These are phyloP conservation scores for Tetraodon nigroviridis DNA, from an alignment of 2,113 vertebrate species.

Conservation along the genomic window DNA sequence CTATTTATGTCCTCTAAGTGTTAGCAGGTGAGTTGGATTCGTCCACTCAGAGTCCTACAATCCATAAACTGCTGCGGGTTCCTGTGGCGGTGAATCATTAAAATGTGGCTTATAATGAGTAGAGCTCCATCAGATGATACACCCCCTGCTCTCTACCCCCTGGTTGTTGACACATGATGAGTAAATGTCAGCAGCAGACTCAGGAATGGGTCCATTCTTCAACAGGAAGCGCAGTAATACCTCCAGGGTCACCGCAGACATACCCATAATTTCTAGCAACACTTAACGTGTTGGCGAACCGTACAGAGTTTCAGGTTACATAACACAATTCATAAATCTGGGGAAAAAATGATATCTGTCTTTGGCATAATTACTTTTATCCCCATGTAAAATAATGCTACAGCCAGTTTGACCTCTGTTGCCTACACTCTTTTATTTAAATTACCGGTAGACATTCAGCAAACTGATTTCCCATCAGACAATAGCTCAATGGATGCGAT, in stretches of 20 bases:
- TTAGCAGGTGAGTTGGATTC: neutral
- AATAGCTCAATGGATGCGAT: too few species aligned
- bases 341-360: neutral
- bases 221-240: conserved; percentile 17
- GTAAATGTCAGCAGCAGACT: conserved; percentile 39
- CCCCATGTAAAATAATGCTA: neutral
- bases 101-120: neutral
- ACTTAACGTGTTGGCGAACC: conserved; percentile 21
- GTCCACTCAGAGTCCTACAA: neutral
- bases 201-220: conserved; percentile 22
- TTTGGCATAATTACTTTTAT: neutral
- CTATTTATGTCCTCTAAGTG: neutral
- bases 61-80: too few species aligned
- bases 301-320: neutral
- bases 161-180: conserved; percentile 1
- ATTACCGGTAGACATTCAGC: too few species aligned
- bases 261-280: conserved; percentile 19
- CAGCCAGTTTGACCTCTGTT: conserved; percentile 6
- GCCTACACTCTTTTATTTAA: too few species aligned
- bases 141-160: neutral
- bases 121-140: neutral
- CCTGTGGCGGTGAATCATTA: neutral
- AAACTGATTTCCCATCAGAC: too few species aligned
- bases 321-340: conserved; percentile 7
- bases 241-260: conserved; percentile 23